These are phyloP conservation scores for Hydropotes inermis DNA, from an alignment of 2,113 vertebrate species.

Conservation along the genomic window DNA sequence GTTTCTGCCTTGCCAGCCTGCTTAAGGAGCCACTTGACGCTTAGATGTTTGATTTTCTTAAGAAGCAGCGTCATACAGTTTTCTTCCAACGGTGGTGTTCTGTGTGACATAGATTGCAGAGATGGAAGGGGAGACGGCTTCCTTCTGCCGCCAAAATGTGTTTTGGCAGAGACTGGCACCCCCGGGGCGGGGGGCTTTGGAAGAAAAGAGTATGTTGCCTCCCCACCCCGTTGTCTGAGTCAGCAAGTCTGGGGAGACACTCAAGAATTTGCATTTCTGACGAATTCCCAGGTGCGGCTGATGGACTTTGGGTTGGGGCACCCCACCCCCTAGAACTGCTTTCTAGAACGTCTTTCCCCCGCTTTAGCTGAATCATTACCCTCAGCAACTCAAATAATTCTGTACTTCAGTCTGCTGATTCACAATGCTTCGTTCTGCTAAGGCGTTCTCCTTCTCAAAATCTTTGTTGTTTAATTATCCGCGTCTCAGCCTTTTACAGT, in stretches of 20 bases:
- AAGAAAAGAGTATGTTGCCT: not conserved
- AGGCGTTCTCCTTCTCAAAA: not conserved
- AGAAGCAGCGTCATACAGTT: slow-evolving; percentile 16
- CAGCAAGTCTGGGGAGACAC: not conserved
- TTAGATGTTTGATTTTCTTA: not conserved
- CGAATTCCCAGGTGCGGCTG: not conserved
- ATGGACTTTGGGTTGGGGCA: too few species aligned
- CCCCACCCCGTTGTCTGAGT: not conserved
- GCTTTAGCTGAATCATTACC: not conserved
- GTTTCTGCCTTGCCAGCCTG: not conserved
- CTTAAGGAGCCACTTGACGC: not conserved
- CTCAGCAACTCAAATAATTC: not conserved
- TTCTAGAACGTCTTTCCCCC: not conserved
- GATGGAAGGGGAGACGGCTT: not conserved
- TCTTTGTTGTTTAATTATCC: not conserved
- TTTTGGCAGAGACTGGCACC: not conserved
- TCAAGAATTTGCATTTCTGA: not conserved
- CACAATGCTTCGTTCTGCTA: not conserved
- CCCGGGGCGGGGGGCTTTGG: rapidly evolving
- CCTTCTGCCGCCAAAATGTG: not conserved
- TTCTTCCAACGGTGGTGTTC: not conserved
- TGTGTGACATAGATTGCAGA: not conserved
- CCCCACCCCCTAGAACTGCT: not conserved
- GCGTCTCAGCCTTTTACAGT: not conserved
- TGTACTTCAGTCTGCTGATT: not conserved